Base-by-base conservation (phyloP, 1,140 invertebrate species). In the Druon quercuslanigerum region DNA sequence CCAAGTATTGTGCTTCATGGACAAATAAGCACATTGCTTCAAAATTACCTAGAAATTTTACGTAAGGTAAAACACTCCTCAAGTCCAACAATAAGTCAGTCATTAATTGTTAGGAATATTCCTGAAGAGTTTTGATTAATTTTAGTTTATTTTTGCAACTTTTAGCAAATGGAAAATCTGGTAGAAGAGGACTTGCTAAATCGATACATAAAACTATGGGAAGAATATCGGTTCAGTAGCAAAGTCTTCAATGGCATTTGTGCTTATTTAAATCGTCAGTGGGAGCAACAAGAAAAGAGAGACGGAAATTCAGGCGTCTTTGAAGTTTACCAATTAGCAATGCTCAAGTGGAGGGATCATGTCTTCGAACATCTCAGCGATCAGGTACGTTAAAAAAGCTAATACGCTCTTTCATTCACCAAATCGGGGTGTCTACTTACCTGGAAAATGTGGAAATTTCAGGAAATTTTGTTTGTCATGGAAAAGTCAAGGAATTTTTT, bases 1-100 rank as follows among this genome's bases (percentile, higher is more conserved):
- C 98, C 99, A 46, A 98, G 98, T n/a, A 93, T 98, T 79, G 98
- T 99, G 88, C 92, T 99, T 12, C 99, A 99, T 91, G 98, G 98
- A 92, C 93, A 97, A 79, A 92, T 99, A 13, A 95, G 96, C 87
- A 96, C 98, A 20, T 99, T 98, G 92, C 92, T 99, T 7, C 94
- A 96, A 86, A 94, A 94, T 85, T 99, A 99, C 90, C 93, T 99
- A 51, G 93, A 95, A 60, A 94, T 93, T 85, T 92, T 98, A 83
- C 91, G 96, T 20, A 94, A 95, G 91, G 96, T 97, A 16, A 40
- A 54, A 54, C 1, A 1, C 11, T 14, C 17, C 16, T 8, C 17
- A 4, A 54, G 17, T 0, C 7, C 16, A n/a, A n/a, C 9, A 54
- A 54, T 19, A 54, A 9, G 7, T 19, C 8, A 17, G n/a, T 19